phyloP scores from a whole-genome alignment of 2,113 vertebrate genomes.

The Lepidothrix coronata region DNA sequence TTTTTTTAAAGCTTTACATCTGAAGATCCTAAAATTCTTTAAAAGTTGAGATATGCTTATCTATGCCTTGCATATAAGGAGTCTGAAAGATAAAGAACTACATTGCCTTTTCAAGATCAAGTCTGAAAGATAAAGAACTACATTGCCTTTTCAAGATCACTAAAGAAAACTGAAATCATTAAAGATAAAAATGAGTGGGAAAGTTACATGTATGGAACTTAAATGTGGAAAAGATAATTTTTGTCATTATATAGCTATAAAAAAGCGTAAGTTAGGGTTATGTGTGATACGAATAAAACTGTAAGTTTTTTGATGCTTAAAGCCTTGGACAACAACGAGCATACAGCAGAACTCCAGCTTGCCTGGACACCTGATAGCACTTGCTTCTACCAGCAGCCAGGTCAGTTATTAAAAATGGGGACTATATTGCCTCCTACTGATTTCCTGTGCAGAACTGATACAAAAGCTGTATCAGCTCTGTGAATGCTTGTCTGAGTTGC shows the following conservation, averaged over 20 bases:
- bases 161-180: neutral
- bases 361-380: neutral
- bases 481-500: neutral
- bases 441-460: neutral
- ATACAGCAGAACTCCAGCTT: neutral
- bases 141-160: neutral
- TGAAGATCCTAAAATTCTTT: neutral
- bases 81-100: neutral
- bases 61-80: rapidly evolving
- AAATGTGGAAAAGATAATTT: neutral
- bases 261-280: neutral
- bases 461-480: neutral
- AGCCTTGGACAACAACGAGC: neutral
- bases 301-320: neutral
- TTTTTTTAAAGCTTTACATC: neutral
- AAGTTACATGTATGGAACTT: neutral
- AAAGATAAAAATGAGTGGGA: neutral
- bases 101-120: neutral
- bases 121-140: neutral
- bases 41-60: neutral
- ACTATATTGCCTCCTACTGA: neutral
- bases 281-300: neutral
- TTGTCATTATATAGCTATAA: neutral
- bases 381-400: neutral
- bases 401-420: rapidly evolving